Base-by-base conservation (phyloP, 2,113 vertebrate genomes). In the Tachysurus fulvidraco region DNA sequence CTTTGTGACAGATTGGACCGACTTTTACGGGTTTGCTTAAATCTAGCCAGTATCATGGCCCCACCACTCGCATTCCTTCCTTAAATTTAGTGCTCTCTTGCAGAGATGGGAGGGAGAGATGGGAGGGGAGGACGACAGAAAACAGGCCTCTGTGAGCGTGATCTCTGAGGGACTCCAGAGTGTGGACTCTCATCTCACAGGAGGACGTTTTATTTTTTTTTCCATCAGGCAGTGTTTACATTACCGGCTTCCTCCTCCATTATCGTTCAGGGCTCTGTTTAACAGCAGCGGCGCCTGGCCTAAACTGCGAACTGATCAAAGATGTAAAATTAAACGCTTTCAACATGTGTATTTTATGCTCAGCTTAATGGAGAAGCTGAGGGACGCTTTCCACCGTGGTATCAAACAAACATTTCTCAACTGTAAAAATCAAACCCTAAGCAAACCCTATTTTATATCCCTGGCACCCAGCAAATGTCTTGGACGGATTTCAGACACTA, bases 301-400 rank as follows among this genome's bases (percentile, higher is more conserved):
- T 86, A 87, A 91, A 90, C 85, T 87, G 80, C 59, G 50, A 85
- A 77, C 78, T 87, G 81, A 87, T 90, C 87, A 89, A 85, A 87
- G 85, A 88, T 87, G 67, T 79, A 46, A 87, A 81, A 86, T 88
- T 74, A 84, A 88, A 88, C 71, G 74, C 88, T 84, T 89, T 88
- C 25, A 46, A 7, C 19, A 36, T 69, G 83, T 81, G 85, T 85
- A 69, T 88, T 88, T 89, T 81, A 88, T 64, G 85, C 85, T 87
- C 78, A 28, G 28, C 76, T 55, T 88, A 89, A 87, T 88, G 88
- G 83, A 83, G 62, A 50, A 36, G 83, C 79, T 28, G 17, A 46
- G 88, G 83, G 73, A 87, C 64, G 13, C 71, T 71, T 85, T 88
- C 44, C 81, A 55, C 69, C n/a, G 3, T 57, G n/a, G 77, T 83